Evolutionary conservation across 2,888 invertebrate genomes (phyloP), one percentile per base, ranked within the genome.

Genomic region (Drosophila meridiana): DNA sequence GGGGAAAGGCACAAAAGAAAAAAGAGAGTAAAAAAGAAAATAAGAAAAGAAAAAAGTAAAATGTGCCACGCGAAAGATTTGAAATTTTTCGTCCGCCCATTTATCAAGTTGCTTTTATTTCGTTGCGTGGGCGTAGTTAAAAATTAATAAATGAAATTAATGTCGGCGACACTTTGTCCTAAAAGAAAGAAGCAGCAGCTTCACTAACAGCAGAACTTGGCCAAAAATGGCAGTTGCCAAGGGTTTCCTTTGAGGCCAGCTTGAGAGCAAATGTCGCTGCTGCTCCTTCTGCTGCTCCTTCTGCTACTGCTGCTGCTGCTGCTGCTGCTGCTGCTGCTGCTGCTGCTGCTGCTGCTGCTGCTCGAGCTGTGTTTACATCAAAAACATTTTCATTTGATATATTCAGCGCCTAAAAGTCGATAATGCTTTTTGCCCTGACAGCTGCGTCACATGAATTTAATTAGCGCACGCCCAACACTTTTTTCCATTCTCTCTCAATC

Each of bases 91-190:
- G 69, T 63, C 66, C 71, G 66, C 83, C 83, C 85, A 86, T 86
- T 86, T 90, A 90, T 86, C 89, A 86, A 86, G 89, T 89, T 86
- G 90, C 85, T 90, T 90, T 90, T 90, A 86, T 86, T 85, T 86
- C 72, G 65, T 75, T 85, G 89, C 87, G 87, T 78, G 89, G 90
- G 90, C 90, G 85, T 86, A 86, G 85, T 86, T 86, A 89, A 88
- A 90, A 91, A 91, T 91, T 91, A 91, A 91, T 91, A 91, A 91
- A 91, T 90, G 87, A 91, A 91, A 91, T 91, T 91, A 92, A 92
- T 90, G 91, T 80, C 83, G 87, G 76, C 87, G 90, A 88, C 88
- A 91, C 88, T 90, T 90, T 78, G 84, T 71, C 56, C 56, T 56
- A 40, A 56, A 82, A 66, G 45, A 28, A 55, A 38, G 40, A 56